These are phyloP conservation scores for Lydus trimaculatus DNA, from an alignment of 2,888 invertebrate genomes.

Conservation along the genomic window DNA sequence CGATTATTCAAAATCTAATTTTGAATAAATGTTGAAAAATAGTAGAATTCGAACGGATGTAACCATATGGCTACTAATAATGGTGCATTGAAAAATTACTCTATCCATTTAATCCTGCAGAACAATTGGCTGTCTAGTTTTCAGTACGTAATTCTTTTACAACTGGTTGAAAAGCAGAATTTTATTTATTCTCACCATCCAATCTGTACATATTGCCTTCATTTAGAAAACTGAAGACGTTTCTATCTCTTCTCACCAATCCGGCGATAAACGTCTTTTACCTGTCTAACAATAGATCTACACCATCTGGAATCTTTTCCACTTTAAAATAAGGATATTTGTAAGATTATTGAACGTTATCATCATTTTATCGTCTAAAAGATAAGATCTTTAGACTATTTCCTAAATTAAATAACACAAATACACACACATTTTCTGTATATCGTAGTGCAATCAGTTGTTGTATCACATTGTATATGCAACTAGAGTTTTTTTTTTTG, in stretches of 20 bases:
- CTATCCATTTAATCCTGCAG: not conserved
- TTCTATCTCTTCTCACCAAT: not conserved
- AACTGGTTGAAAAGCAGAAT: not conserved
- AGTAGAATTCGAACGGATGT: not conserved
- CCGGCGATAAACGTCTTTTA: not conserved
- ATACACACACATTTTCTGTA: not conserved
- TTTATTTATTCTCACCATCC: not conserved
- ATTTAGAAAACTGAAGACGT: slow-evolving; percentile 7
- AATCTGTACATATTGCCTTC: not conserved
- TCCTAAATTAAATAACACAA: not conserved
- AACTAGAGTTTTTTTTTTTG: slow-evolving; percentile 2
- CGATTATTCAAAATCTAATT: not conserved
- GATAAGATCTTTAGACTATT: not conserved
- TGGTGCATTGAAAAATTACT: not conserved
- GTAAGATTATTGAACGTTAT: not conserved
- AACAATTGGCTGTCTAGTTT: not conserved
- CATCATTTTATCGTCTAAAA: not conserved
- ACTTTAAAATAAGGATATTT: not conserved
- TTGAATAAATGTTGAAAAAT: not conserved
- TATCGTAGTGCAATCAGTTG: not conserved
- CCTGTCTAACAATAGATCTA: slow-evolving; percentile 8
- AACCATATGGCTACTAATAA: not conserved
- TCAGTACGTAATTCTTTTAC: not conserved
- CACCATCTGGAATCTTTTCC: slow-evolving; percentile 10
- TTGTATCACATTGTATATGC: not conserved